Evolutionary conservation across 2,888 invertebrate genomes (phyloP).

Genomic region (Labia minor): DNA sequence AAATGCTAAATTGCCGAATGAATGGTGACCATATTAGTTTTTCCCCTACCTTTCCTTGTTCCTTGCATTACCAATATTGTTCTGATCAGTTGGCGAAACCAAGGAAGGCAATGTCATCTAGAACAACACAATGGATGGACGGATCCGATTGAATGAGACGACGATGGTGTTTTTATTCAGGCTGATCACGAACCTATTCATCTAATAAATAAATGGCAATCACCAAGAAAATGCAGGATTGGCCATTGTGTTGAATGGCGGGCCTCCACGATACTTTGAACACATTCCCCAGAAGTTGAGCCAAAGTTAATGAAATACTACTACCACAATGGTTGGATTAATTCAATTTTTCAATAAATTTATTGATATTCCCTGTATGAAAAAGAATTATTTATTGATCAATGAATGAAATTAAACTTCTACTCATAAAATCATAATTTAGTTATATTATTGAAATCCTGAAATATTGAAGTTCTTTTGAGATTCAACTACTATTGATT

Average conservation of each 20-base stretch:
- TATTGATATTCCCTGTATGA: too few relatives aligned
- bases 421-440: too few relatives aligned
- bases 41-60: background rate
- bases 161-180: background rate
- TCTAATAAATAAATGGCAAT: background rate
- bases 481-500: too few relatives aligned
- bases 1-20: too few relatives aligned
- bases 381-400: too few relatives aligned
- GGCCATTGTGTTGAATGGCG: conserved; percentile 1
- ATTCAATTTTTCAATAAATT: too few relatives aligned
- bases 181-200: background rate
- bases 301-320: too few relatives aligned
- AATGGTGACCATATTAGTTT: background rate
- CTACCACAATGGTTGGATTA: too few relatives aligned
- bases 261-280: background rate
- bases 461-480: too few relatives aligned
- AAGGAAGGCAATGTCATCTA: background rate
- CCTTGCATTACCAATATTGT: background rate
- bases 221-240: background rate
- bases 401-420: too few relatives aligned
- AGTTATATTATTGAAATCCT: too few relatives aligned
- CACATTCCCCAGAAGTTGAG: too few relatives aligned
- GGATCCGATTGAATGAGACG: background rate
- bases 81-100: background rate
- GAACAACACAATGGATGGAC: background rate